A percentile compares a stretch with the other conserved stretches of the same genome.
Conservation (phyloP, 2,888 invertebrate genomes). For the Tetanocera ferruginea region DNA sequence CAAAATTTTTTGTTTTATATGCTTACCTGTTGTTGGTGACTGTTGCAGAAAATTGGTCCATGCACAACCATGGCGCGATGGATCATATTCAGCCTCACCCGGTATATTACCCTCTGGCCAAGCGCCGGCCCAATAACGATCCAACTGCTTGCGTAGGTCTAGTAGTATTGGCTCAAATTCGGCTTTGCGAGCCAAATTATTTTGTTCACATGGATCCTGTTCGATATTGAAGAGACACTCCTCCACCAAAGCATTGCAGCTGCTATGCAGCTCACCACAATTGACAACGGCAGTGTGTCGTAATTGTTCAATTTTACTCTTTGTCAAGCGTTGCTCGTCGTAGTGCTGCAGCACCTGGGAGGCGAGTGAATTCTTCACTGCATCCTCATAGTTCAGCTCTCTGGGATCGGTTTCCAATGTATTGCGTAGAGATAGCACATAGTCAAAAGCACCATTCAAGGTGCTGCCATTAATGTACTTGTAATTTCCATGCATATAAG, state of each 20-base stretch:
- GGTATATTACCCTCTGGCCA: slow-evolving; percentile 69
- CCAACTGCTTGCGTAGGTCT: slow-evolving; percentile 69
- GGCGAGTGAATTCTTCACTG: slow-evolving; percentile 54
- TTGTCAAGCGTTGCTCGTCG: slow-evolving; percentile 49
- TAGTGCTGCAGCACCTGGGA: slow-evolving; percentile 53
- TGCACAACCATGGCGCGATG: slow-evolving; percentile 71
- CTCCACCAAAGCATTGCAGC: slow-evolving; percentile 60
- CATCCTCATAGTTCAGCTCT: slow-evolving; percentile 52
- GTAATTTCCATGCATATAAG: slow-evolving; percentile 56
- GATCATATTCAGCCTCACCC: slow-evolving; percentile 71
- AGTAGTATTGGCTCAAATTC: slow-evolving; percentile 46
- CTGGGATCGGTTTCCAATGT: slow-evolving; percentile 59
- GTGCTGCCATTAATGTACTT: slow-evolving; percentile 67
- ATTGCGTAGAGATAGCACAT: slow-evolving; percentile 55
- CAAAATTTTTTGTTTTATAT: neutral
- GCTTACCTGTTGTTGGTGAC: slow-evolving; percentile 38
- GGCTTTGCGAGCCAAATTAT: slow-evolving; percentile 56
- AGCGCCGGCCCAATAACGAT: slow-evolving; percentile 68
- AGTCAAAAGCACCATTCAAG: slow-evolving; percentile 54
- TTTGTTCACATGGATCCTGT: slow-evolving; percentile 72
- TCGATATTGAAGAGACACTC: slow-evolving; percentile 72
- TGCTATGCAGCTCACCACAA: slow-evolving; percentile 49
- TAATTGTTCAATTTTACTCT: slow-evolving; percentile 46
- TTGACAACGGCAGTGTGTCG: slow-evolving; percentile 50
- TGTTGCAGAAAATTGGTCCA: slow-evolving; percentile 71